These are phyloP conservation scores for Amblyopsis hoosieri DNA, from an alignment of 2,797 vertebrate genomes.

Conservation along the genomic window DNA sequence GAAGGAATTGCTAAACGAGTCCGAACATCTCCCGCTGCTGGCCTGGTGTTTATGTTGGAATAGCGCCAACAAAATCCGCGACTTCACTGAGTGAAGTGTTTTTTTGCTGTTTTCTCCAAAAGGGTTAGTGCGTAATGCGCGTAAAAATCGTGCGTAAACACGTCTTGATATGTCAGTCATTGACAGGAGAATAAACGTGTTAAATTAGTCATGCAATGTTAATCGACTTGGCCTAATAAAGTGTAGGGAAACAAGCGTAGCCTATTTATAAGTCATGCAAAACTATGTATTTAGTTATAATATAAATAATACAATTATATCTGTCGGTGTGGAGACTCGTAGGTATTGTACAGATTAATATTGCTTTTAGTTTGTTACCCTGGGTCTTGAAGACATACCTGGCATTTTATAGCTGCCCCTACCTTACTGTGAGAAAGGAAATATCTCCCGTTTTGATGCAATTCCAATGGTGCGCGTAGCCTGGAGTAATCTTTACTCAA, in stretches of 20 bases:
- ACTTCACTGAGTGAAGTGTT: conserved; percentile 65
- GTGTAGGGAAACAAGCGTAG: conserved; percentile 24
- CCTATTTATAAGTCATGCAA: conserved; percentile 37
- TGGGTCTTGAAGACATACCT: conserved; percentile 53
- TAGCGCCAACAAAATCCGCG: conserved; percentile 66
- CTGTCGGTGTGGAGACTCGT: too few relatives aligned
- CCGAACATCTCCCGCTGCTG: conserved; percentile 72
- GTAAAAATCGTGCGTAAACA: conserved; percentile 70
- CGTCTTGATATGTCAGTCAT: conserved; percentile 46
- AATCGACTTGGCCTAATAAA: background rate
- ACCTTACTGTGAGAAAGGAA: conserved; percentile 28
- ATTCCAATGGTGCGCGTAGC: conserved; percentile 7
- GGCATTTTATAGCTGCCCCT: conserved; percentile 56
- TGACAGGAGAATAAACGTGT: conserved; percentile 14
- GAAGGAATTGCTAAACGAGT: conserved; percentile 77
- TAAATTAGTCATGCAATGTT: background rate
- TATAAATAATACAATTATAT: too few relatives aligned
- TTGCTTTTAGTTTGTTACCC: conserved; percentile 20
- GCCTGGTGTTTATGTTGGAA: conserved; percentile 73
- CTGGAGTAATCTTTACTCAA: conserved; percentile 7
- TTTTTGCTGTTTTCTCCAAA: conserved; percentile 63
- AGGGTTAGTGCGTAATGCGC: conserved; percentile 66
- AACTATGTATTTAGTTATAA: background rate
- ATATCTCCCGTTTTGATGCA: conserved; percentile 13
- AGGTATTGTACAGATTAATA: background rate